Evolutionary conservation across 92 coral and sea anemone genomes (phyloP), one percentile per base, ranked within the genome.

Genomic region (Porites cylindrica): DNA sequence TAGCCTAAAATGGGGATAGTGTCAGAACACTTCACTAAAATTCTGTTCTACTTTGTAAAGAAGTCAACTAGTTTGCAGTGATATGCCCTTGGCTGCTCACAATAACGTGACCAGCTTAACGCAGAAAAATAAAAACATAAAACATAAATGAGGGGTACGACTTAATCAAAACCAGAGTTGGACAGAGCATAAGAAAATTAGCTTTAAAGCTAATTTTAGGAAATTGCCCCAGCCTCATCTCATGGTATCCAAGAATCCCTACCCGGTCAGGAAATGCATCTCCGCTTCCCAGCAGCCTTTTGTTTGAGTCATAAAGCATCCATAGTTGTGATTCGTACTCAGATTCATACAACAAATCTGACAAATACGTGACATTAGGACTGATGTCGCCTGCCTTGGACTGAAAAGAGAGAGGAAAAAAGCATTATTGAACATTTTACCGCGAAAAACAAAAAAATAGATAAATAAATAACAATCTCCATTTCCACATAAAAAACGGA

Each of bases 181-280:
- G 47, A 38, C 47, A 38, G 6, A 4, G 47, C 47, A 38, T 38
- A 38, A 38, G 47, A 38, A 38, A 38, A 38, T 38, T 38, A 38
- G 6, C 47, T 4, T 0, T 38, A 3, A 38, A 38, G 0, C 7
- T 4, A 4, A 38, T 38, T 0, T 38, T 38, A 38, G 47, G 0
- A 0, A 38, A 38, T 38, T 38, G 47, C 47, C 0, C 7, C 47
- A 38, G 7, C 8, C 58, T 12, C 76, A 71, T 1, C 32, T 1
- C 21, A 16, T 4, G 51, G 32, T 13, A 23, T 21, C 13, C 18
- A 79, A n/a, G 18, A 6, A 70, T 66, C 38, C 95, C 84, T 84
- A 96, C 99, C 91, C 98, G 90, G 81, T 93, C 92, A 47, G 98
- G 94, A 50, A 97, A 97, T 26, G 99, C 98, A 78, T 97, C 99